Evolutionary conservation across 2,888 invertebrate genomes (phyloP), one percentile per base, ranked within the genome.

Genomic region (Mythimna lalbum): DNA sequence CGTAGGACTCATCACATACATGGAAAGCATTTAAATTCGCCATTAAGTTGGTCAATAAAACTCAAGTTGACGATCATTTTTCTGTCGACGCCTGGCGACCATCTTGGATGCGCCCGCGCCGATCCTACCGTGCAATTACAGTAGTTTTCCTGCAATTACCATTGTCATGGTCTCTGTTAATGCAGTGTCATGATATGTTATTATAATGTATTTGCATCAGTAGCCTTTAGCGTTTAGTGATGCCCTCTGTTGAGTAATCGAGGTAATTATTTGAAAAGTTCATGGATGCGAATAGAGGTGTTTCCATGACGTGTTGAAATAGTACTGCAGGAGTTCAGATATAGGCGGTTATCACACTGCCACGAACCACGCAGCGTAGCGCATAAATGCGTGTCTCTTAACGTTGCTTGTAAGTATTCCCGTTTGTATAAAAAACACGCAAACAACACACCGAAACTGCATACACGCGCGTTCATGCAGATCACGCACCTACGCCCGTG

Each of bases 111-210:
- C 66, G 33, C 23, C 27, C 2, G 67, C 53, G 63, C 31, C 43
- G 14, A 3, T 56, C 56, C 52, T 27, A 49, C 63, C 39, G 27
- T 61, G 63, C 76, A 82, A 82, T 82, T 78, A 76, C 61, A 7
- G 82, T 82, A 71, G 62, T 83, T 83, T 83, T 79, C 83, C 79
- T 70, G 49, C 73, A 79, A 83, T 83, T 83, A 79, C 69, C 68
- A 77, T 82, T 77, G 82, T 73, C 63, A 69, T 63, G 63, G 81
- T 64, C 76, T 66, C 47, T 49, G 47, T 27, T 55, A 65, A 53
- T 65, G 65, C 55, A 43, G 43, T 65, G 64, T 68, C 63, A 80
- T 71, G 69, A 39, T 72, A 64, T 14, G 1, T 39, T 39, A 39
- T 75, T 59, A 19, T 43, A 43, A 17, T 43, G 65, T 56, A 55